Evolutionary conservation across 2,888 invertebrate species (phyloP).

Genomic region (Ochlodes sylvanus): DNA sequence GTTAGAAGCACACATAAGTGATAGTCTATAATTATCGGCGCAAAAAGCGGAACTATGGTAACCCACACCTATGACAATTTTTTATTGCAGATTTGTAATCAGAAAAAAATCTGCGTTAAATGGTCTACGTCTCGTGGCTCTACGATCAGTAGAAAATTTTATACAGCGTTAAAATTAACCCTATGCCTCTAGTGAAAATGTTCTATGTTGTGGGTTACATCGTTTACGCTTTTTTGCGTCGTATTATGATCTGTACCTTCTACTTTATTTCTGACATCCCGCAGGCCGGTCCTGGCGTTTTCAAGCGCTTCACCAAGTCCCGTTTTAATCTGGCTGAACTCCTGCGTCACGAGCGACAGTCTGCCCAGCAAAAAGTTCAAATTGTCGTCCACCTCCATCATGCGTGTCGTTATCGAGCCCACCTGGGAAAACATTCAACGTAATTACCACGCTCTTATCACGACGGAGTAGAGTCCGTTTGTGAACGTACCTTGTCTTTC

Average conservation of each 20-base stretch:
- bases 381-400: constrained; percentile 92
- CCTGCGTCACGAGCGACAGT: constrained; percentile 92
- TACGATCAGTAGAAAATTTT: too few species aligned
- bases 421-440: constrained; percentile 80
- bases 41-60: too few species aligned
- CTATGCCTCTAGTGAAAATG: too few species aligned
- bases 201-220: too few species aligned
- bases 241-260: constrained; percentile 51
- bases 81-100: too few species aligned
- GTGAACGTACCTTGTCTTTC: constrained; percentile 87
- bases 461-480: constrained; percentile 26
- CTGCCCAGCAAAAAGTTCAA: constrained; percentile 92
- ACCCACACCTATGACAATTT: too few species aligned
- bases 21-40: too few species aligned
- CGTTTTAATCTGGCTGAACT: constrained; percentile 92
- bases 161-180: too few species aligned
- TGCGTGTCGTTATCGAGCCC: constrained; percentile 89
- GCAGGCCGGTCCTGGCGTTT: constrained; percentile 88
- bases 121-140: too few species aligned
- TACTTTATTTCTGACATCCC: constrained; percentile 80
- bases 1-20: too few species aligned
- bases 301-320: constrained; percentile 90
- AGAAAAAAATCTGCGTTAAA: too few species aligned
- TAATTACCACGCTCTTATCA: constrained; percentile 20
- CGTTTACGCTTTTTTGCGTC: too few species aligned